These are phyloP conservation scores for Odontamblyopus rebecca DNA, from an alignment of 2,797 vertebrate species.

Conservation along the genomic window DNA sequence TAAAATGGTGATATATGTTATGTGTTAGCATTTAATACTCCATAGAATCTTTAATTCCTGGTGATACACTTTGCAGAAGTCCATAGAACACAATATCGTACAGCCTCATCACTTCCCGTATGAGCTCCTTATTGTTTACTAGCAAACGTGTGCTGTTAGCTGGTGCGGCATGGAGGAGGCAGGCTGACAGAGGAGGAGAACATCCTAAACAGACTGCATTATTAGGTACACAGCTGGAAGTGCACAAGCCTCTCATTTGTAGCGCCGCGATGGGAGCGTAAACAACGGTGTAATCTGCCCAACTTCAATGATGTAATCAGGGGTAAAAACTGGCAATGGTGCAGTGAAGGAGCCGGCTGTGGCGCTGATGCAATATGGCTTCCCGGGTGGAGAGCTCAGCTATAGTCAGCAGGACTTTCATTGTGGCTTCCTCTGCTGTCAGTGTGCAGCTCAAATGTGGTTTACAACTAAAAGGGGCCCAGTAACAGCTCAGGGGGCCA, in stretches of 20 bases:
- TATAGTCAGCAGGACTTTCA: conserved; percentile 12
- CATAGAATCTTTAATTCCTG: background rate
- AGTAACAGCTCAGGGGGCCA: no score
- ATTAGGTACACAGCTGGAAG: conserved; percentile 72
- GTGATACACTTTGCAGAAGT: background rate
- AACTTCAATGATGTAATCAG: conserved; percentile 72
- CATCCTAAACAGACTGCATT: conserved; percentile 65
- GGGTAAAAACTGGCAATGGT: conserved; percentile 60
- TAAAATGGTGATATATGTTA: no score
- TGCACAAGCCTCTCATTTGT: conserved; percentile 62
- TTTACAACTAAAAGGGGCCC: conserved; percentile 6
- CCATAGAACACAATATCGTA: background rate
- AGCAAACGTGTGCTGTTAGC: conserved; percentile 55
- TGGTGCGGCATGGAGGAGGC: conserved; percentile 59
- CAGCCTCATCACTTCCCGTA: conserved; percentile 29
- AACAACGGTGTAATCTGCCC: conserved; percentile 64
- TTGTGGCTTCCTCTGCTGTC: conserved; percentile 28
- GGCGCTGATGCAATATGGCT: conserved; percentile 35
- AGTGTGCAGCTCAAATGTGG: conserved; percentile 12
- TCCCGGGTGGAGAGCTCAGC: conserved; percentile 14
- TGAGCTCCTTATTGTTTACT: conserved; percentile 52
- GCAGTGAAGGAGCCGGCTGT: conserved; percentile 37
- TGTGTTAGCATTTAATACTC: no score
- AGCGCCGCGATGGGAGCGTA: conserved; percentile 53
- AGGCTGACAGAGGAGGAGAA: conserved; percentile 63